Percentiles rank a stretch among this genome's conserved stretches.
Evolutionary conservation across 2,113 vertebrate species (phyloP).

Genomic region (Aegypius monachus): DNA sequence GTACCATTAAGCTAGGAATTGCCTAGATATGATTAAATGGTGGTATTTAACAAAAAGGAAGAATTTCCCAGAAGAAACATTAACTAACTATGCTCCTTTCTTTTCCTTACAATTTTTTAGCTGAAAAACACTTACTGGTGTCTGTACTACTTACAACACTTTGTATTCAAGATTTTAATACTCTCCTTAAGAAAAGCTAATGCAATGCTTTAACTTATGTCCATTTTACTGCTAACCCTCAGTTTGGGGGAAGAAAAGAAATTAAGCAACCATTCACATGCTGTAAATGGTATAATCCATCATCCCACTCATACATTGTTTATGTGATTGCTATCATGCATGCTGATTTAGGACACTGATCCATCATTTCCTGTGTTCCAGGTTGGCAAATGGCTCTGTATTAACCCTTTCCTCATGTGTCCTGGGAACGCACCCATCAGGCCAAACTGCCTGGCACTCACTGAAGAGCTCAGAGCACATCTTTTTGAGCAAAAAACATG

Average conservation of each 20-base stretch:
- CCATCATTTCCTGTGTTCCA: not conserved
- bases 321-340: not conserved
- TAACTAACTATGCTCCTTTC: not conserved
- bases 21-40: not conserved
- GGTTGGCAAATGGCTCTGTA: not conserved
- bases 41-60: not conserved
- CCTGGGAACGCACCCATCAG: not conserved
- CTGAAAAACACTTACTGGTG: not conserved
- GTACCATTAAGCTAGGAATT: not conserved
- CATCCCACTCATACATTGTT: constrained; percentile 4
- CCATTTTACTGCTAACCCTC: not conserved
- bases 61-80: not conserved
- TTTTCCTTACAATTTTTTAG: not conserved
- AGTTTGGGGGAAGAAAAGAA: not conserved
- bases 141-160: not conserved
- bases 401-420: not conserved
- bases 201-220: not conserved
- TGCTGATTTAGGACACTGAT: constrained; percentile 24
- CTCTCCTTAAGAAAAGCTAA: not conserved
- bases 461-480: not conserved
- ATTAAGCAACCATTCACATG: not conserved
- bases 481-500: not conserved
- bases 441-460: not conserved
- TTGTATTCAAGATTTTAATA: not conserved
- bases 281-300: constrained; percentile 13